Base-by-base conservation (phyloP, 2,797 vertebrate genomes). In the Lepilemur septentrionalis region DNA sequence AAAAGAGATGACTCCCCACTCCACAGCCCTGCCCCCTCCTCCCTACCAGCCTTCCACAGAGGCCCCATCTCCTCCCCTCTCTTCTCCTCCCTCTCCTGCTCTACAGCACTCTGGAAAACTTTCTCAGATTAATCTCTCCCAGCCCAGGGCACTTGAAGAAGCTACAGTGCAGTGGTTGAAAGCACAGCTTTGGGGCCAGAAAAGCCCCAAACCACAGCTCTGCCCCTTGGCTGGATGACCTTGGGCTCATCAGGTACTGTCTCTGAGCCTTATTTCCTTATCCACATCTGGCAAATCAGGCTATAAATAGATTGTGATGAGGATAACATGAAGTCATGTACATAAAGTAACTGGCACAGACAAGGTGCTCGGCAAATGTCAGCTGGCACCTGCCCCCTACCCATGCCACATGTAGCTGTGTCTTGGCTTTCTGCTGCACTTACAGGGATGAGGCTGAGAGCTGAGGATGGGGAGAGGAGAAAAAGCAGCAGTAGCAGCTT, bases 1-100 rank as follows among this genome's bases (percentile, higher is more conserved):
- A 97, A 97, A 98, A 97, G 97, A 97, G 97, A 91, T 98, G 97
- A 94, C 50, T 41, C 69, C 86, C 15, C 10, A 14, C 28, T 73
- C 46, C 55, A 57, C 20, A 32, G 20, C 9, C 9, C 61, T 30
- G 50, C 32, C 30, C 17, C 18, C 46, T 75, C 63, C 43, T 90
- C 61, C 46, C 43, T 15, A n/a, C 65, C 38, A 52, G 57, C 88
- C 52, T 72, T 84, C 86, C 75, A 46, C 18, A 0, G 18, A 70
- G 65, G 61, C 0, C 81, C 35, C 48, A 10, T 15, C 12, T 2
- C 28, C 23, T 84, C 38, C 17, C 22, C 43, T 75, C 43, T 25
- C 41, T 85, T 52, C 25, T 35, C 46, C 20, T 7, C 59, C 65
- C 5, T 80, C 22, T 73, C 18, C 94, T 78, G 15, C 61, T 61